Percentiles rank a stretch among this genome's conserved stretches.
These are phyloP conservation scores for Oreochromis spilurus DNA, from an alignment of 2,113 vertebrate genomes.

Conservation along the genomic window DNA sequence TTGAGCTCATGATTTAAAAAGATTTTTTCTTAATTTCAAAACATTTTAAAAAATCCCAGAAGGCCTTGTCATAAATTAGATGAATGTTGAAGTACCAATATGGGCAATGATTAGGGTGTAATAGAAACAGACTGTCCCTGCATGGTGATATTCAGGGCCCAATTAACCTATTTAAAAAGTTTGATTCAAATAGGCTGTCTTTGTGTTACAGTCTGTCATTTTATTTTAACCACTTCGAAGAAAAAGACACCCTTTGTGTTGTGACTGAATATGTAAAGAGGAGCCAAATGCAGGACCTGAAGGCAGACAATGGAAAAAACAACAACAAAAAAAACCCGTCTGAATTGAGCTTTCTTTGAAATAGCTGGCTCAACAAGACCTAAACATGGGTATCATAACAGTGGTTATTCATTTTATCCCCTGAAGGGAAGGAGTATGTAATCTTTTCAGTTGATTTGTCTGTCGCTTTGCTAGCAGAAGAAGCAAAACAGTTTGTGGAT, in stretches of 20 bases:
- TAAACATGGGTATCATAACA: neutral
- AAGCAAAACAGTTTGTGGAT: neutral
- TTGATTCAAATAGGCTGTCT: neutral
- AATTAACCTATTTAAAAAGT: neutral
- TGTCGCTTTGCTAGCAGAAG: neutral
- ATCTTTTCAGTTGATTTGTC: neutral
- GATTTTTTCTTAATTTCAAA: neutral
- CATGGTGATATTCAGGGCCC: neutral
- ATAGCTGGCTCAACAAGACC: neutral
- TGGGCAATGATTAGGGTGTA: neutral
- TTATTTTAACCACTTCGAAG: neutral
- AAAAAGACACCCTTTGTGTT: neutral
- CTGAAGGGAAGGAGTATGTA: neutral
- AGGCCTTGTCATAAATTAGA: neutral
- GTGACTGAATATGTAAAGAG: neutral
- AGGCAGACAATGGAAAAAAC: neutral
- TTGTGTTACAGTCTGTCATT: neutral
- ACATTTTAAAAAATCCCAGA: neutral
- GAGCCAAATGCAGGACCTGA: neutral
- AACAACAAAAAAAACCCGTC: neutral
- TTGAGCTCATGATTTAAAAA: neutral
- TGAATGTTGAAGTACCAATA: neutral
- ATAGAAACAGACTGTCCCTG: neutral
- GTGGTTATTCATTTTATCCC: neutral
- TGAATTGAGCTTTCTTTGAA: neutral